Percentiles rank a stretch among this genome's conserved stretches.
phyloP scores from a whole-genome alignment of 2,113 vertebrate genomes.

The Percopsis transmontana region DNA sequence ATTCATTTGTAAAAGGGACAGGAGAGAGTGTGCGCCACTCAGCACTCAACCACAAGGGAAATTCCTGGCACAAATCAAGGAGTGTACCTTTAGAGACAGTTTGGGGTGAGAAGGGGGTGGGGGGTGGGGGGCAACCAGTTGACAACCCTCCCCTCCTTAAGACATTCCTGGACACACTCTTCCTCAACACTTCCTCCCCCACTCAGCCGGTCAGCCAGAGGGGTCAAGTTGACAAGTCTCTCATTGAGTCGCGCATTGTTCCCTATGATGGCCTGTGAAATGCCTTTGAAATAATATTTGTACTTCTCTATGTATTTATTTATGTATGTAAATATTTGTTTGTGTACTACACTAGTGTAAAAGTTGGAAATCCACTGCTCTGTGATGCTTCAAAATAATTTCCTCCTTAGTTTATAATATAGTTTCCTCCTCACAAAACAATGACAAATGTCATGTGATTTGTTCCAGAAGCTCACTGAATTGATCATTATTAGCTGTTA shows the following conservation, averaged over 20 bases:
- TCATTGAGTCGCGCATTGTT: constrained; percentile 63
- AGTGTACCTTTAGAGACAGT: neutral
- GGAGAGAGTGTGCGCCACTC: too few relatives aligned
- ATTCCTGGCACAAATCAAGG: too few relatives aligned
- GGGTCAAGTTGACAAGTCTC: constrained; percentile 74
- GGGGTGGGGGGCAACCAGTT: constrained; percentile 16
- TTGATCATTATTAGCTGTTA: too few relatives aligned
- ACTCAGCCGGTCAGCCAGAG: constrained; percentile 49
- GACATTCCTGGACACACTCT: constrained; percentile 81
- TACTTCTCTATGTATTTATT: too few relatives aligned
- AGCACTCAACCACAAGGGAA: neutral
- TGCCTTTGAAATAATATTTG: neutral
- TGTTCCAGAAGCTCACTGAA: too few relatives aligned
- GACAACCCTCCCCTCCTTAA: constrained; percentile 63
- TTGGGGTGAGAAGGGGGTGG: too few relatives aligned
- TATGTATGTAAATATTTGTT: too few relatives aligned
- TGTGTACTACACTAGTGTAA: too few relatives aligned
- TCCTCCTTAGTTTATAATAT: too few relatives aligned
- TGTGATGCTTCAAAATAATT: too few relatives aligned
- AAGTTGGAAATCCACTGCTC: too few relatives aligned
- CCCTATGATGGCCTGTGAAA: constrained; percentile 45
- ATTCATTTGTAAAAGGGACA: too few relatives aligned
- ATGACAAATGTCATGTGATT: constrained; percentile 55
- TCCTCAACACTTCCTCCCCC: constrained; percentile 77
- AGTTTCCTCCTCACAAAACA: constrained; percentile 61